Conservation (phyloP, 2,888 invertebrate genomes). For the Bhutanitis thaidina region DNA sequence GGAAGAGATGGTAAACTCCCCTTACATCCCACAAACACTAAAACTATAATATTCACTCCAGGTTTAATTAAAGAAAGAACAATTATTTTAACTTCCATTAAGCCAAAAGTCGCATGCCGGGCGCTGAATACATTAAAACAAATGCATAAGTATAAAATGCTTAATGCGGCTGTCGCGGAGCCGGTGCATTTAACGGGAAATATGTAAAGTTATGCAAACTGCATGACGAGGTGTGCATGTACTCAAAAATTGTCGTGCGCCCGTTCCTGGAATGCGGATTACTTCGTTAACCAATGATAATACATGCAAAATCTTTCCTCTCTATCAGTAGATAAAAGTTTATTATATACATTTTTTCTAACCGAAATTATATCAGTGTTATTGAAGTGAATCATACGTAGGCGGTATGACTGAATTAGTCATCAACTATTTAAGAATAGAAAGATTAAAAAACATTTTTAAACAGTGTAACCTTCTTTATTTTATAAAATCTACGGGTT, state of each 20-base stretch:
- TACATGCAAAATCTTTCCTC: slow-evolving; percentile 26
- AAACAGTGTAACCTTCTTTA: too few relatives aligned
- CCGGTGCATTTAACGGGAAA: slow-evolving; percentile 50
- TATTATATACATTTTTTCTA: not conserved
- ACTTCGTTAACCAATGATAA: slow-evolving; percentile 45
- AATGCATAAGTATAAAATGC: slow-evolving; percentile 9
- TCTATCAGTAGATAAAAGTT: slow-evolving; percentile 16
- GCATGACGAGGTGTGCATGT: slow-evolving; percentile 41
- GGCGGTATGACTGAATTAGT: too few relatives aligned
- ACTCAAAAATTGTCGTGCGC: slow-evolving; percentile 54
- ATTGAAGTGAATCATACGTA: too few relatives aligned
- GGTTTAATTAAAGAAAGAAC: slow-evolving; percentile 2
- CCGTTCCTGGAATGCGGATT: slow-evolving; percentile 49
- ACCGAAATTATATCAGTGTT: too few relatives aligned
- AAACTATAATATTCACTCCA: not conserved
- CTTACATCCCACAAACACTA: too few relatives aligned
- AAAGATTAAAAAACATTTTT: too few relatives aligned
- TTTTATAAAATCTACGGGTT: too few relatives aligned
- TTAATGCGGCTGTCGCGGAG: slow-evolving; percentile 22
- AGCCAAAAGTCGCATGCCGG: not conserved
- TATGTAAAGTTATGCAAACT: slow-evolving; percentile 71
- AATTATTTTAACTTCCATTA: not conserved
- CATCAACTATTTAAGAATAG: too few relatives aligned
- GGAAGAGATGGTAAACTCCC: too few relatives aligned
- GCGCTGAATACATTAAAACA: too few relatives aligned